Evolutionary conservation across 1,140 invertebrate genomes (phyloP).

Genomic region (Probaryconus sp.): DNA sequence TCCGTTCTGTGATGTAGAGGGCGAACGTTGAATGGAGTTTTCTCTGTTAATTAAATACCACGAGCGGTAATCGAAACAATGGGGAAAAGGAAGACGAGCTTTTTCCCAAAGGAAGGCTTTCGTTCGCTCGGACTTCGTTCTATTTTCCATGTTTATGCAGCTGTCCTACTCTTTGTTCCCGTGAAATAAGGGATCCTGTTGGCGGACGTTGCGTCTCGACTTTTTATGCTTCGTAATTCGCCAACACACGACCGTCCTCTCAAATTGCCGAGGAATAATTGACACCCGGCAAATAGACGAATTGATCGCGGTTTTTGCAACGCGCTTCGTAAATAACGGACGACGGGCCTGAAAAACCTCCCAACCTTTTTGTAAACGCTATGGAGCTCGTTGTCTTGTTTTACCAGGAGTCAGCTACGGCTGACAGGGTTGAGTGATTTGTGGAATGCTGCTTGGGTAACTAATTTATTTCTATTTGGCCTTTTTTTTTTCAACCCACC

Average conservation of each 20-base stretch:
- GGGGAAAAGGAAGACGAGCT: slow-evolving; percentile 38
- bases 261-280: slow-evolving; percentile 3
- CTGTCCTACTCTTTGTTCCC: slow-evolving; percentile 34
- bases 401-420: too few species aligned
- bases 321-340: too few species aligned
- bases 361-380: too few species aligned
- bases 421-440: too few species aligned
- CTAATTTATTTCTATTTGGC: too few species aligned
- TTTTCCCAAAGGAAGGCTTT: slow-evolving; percentile 36
- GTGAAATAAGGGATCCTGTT: slow-evolving; percentile 44
- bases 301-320: too few species aligned
- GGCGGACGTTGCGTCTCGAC: slow-evolving; percentile 28
- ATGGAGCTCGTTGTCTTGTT: too few species aligned
- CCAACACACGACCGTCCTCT: neutral
- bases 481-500: too few species aligned
- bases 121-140: slow-evolving; percentile 29
- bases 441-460: too few species aligned
- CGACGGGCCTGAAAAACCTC: too few species aligned
- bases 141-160: slow-evolving; percentile 44
- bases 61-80: slow-evolving; percentile 52
- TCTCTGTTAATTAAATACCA: slow-evolving; percentile 61
- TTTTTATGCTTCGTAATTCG: slow-evolving; percentile 31
- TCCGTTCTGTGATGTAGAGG: slow-evolving; percentile 28
- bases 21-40: slow-evolving; percentile 35
- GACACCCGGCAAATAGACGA: slow-evolving; percentile 20